Conservation (phyloP, 2,797 vertebrate species). For the Hypotaenidia philippensis region DNA sequence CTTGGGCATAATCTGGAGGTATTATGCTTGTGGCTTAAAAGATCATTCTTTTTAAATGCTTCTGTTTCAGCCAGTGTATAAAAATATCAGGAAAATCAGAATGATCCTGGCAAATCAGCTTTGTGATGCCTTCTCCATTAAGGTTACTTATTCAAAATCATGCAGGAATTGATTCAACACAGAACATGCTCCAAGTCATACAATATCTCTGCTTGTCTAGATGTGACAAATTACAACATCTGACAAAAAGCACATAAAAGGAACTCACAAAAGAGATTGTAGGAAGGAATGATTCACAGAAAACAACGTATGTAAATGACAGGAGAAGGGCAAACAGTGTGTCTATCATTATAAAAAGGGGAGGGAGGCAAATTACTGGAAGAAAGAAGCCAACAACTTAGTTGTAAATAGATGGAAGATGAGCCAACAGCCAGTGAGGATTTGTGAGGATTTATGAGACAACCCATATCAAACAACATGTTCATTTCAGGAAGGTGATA, state of each 20-base stretch:
- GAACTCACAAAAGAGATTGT: not conserved
- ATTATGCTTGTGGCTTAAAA: not conserved
- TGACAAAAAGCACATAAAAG: not conserved
- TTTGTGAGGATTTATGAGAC: not conserved
- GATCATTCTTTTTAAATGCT: not conserved
- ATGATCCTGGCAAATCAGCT: conserved; percentile 22
- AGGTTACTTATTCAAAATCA: not conserved
- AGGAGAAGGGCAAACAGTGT: not conserved
- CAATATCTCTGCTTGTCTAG: not conserved
- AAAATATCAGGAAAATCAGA: conserved; percentile 26
- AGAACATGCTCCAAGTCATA: not conserved
- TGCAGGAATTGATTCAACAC: not conserved
- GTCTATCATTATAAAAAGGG: not conserved
- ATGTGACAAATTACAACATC: not conserved
- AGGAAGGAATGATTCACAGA: conserved; percentile 11
- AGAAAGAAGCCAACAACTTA: not conserved
- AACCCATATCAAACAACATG: not conserved
- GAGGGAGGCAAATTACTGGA: not conserved
- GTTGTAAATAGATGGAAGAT: not conserved
- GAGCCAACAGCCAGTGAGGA: not conserved
- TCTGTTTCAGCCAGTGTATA: not conserved
- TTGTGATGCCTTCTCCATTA: not conserved
- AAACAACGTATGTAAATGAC: not conserved
- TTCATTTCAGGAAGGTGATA: not conserved
- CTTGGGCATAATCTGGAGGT: not conserved